Evolutionary conservation across 2,113 vertebrate species (phyloP).

Genomic region (Macquaria ambigua): DNA sequence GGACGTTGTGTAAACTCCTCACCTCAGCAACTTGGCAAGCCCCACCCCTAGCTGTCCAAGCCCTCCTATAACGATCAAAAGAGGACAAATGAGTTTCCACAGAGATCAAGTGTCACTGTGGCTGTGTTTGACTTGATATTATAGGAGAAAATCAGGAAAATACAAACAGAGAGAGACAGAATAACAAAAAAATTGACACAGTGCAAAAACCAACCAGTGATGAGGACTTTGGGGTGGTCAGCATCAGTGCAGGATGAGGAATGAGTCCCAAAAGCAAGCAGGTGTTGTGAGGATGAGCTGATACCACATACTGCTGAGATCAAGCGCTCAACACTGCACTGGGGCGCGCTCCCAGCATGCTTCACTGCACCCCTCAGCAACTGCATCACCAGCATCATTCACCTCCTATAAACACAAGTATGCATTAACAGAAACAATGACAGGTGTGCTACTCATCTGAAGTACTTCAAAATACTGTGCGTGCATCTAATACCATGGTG

Average conservation of each 20-base stretch:
- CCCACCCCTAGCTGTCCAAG: constrained; percentile 94
- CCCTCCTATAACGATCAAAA: constrained; percentile 82
- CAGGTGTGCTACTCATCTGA: neutral
- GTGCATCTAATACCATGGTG: neutral
- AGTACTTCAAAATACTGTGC: neutral
- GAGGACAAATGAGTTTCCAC: neutral
- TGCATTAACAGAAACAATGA: neutral
- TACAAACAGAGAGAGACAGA: neutral
- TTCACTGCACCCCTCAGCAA: constrained; percentile 32
- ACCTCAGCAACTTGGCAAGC: constrained; percentile 91
- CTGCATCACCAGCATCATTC: constrained; percentile 33
- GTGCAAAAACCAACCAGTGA: constrained; percentile 87
- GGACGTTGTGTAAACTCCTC: constrained; percentile 13
- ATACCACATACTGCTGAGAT: constrained; percentile 62
- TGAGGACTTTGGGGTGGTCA: constrained; percentile 88
- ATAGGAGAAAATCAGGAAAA: neutral
- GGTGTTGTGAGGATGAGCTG: constrained; percentile 83
- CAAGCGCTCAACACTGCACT: neutral
- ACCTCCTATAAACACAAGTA: constrained; percentile 14
- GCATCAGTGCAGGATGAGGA: constrained; percentile 66
- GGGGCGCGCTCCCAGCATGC: constrained; percentile 33
- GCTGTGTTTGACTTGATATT: no score
- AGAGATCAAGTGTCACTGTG: neutral
- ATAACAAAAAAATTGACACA: neutral
- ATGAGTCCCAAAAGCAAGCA: constrained; percentile 42